phyloP scores from a whole-genome alignment of 2,888 invertebrate species.

The Melangyna quadrimaculata region DNA sequence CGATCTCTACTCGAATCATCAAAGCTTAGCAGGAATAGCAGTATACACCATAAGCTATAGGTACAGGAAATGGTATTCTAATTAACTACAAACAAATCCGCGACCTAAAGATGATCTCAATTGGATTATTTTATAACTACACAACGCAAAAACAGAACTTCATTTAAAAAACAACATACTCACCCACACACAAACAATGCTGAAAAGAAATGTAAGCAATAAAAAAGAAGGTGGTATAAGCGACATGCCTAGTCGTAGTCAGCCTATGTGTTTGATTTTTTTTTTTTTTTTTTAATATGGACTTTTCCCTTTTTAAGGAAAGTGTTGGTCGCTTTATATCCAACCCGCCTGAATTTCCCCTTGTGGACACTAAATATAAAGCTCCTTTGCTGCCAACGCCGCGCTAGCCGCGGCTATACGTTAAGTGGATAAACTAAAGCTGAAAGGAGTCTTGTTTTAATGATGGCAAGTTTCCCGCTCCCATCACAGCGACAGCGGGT shows the following conservation, averaged over 20 bases:
- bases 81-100: conserved; percentile 34
- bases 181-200: neutral
- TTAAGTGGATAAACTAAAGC: conserved; percentile 29
- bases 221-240: neutral
- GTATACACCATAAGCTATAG: no score
- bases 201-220: neutral
- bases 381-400: neutral
- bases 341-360: neutral
- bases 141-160: neutral
- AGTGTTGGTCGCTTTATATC: conserved; percentile 7
- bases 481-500: neutral
- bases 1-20: neutral
- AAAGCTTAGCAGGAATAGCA: neutral
- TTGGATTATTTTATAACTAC: no score
- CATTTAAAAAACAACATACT: neutral
- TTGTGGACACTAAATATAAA: neutral
- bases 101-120: conserved; percentile 27
- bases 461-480: conserved; percentile 11
- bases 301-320: neutral
- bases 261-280: neutral
- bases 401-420: neutral
- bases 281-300: neutral
- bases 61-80: conserved; percentile 9
- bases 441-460: conserved; percentile 28
- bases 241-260: neutral